Percentiles rank a stretch among this genome's conserved stretches.
phyloP scores from a whole-genome alignment of 1,140 invertebrate genomes.

The Eurosta solidaginis region DNA sequence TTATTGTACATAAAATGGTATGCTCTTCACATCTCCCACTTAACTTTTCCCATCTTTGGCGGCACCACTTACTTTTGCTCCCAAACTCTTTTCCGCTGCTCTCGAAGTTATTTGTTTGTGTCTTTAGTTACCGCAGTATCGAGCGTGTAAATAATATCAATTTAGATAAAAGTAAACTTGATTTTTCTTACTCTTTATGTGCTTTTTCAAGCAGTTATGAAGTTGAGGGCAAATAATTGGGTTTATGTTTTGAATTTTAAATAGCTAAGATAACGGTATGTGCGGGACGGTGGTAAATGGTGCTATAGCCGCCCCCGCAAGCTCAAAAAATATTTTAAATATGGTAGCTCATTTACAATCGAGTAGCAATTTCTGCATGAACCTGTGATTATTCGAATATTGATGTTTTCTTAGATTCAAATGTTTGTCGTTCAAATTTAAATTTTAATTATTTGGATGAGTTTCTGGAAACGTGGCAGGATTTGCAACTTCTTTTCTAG shows the following conservation, averaged over 20 bases:
- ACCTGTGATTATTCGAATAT: not conserved
- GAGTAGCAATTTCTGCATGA: not conserved
- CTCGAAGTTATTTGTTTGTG: not conserved
- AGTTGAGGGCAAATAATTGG: constrained; percentile 21
- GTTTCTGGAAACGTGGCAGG: too few species aligned
- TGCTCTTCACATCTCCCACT: not conserved
- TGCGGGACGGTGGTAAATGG: not conserved
- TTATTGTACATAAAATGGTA: not conserved
- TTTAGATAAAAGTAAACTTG: constrained; percentile 29
- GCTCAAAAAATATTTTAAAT: too few species aligned
- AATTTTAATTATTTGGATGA: too few species aligned
- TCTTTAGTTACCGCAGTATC: not conserved
- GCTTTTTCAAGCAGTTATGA: constrained; percentile 19
- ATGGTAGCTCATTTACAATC: not conserved
- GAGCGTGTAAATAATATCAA: constrained; percentile 30
- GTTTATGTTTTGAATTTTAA: constrained; percentile 22
- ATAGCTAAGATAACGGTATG: too few species aligned
- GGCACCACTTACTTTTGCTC: not conserved
- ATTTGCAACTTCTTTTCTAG: too few species aligned
- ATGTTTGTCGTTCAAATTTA: too few species aligned
- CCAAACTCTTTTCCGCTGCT: not conserved
- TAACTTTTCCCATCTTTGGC: not conserved
- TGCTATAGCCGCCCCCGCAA: too few species aligned
- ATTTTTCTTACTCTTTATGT: constrained; percentile 19
- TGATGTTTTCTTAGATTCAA: too few species aligned